Evolutionary conservation across 2,888 invertebrate genomes (phyloP).

Genomic region (Rhagonycha fulva): DNA sequence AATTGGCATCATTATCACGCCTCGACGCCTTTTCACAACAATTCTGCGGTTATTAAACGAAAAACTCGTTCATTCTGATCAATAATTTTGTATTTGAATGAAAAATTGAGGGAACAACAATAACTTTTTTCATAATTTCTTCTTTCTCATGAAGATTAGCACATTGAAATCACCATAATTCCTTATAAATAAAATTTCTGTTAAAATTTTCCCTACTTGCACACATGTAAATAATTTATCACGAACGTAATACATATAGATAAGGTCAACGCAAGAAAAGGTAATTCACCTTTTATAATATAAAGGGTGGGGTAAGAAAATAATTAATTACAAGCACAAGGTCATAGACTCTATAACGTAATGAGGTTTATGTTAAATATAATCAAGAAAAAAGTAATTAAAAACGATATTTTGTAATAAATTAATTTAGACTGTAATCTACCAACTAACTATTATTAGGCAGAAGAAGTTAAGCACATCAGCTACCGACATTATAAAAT

Average conservation of each 20-base stretch:
- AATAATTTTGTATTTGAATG: constrained; percentile 15
- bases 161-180: neutral
- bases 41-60: constrained; percentile 27
- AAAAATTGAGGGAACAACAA: constrained; percentile 16
- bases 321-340: neutral
- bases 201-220: neutral
- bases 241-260: neutral
- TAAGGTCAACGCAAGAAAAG: neutral
- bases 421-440: neutral
- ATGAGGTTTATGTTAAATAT: neutral
- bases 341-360: neutral
- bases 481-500: too few relatives aligned
- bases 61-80: constrained; percentile 19
- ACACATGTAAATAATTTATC: neutral
- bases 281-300: constrained; percentile 2
- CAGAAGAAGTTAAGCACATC: neutral
- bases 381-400: neutral
- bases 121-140: neutral
- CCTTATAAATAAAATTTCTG: neutral
- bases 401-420: neutral
- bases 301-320: neutral
- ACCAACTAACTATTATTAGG: neutral
- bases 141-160: constrained; percentile 27
- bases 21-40: constrained; percentile 44
- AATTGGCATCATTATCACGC: constrained; percentile 53